Evolutionary conservation across 2,113 vertebrate genomes (phyloP).

Genomic region (Canis aureus): DNA sequence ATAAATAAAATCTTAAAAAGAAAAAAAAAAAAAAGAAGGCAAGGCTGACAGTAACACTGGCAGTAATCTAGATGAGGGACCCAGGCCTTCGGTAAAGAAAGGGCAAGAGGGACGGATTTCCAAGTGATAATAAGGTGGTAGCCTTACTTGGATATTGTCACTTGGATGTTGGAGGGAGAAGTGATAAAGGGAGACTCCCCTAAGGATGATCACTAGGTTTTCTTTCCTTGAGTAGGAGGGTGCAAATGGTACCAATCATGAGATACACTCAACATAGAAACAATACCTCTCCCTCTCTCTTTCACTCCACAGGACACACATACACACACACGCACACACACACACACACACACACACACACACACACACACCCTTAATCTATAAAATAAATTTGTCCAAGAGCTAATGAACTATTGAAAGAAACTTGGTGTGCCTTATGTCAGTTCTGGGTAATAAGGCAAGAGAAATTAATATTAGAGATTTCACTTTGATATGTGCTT

Average conservation of each 20-base stretch:
- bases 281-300: not conserved
- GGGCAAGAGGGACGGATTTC: not conserved
- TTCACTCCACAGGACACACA: not conserved
- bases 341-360: not conserved
- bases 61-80: not conserved
- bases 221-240: not conserved
- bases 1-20: too few species aligned
- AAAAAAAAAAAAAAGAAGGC: not conserved
- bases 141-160: not conserved
- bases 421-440: not conserved
- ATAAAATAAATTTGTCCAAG: not conserved
- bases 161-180: not conserved
- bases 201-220: not conserved
- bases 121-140: not conserved
- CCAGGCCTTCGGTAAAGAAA: not conserved
- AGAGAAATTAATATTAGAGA: not conserved
- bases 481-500: not conserved
- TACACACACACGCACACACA: not conserved
- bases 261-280: not conserved
- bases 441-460: not conserved
- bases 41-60: not conserved
- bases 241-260: not conserved
- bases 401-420: not conserved
- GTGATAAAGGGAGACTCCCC: not conserved
- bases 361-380: not conserved